Conservation (phyloP, 2,888 invertebrate genomes). For the Amblyteles armatorius region DNA sequence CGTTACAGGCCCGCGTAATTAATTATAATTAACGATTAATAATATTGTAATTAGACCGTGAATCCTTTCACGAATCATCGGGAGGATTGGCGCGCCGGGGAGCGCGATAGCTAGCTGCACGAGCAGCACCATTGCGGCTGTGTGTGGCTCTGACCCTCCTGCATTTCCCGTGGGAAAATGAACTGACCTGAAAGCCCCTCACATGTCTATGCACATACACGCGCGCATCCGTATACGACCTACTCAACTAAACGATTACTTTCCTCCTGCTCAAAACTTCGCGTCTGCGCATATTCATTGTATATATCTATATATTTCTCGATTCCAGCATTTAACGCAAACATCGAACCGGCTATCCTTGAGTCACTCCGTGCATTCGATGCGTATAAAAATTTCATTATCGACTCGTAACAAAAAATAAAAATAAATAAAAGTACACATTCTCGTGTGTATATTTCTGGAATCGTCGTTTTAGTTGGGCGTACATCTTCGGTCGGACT, state of each 20-base stretch:
- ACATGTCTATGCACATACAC: conserved; percentile 12
- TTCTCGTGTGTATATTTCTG: not conserved
- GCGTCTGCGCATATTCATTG: not conserved
- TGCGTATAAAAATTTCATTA: conserved; percentile 6
- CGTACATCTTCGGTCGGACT: conserved; percentile 6
- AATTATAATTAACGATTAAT: conserved; percentile 84
- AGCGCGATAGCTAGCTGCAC: conserved; percentile 11
- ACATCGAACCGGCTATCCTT: not conserved
- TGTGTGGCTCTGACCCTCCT: conserved; percentile 43
- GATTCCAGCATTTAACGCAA: not conserved
- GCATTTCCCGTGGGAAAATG: conserved; percentile 64
- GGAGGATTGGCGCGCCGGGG: conserved; percentile 14
- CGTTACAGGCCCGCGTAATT: conserved; percentile 71
- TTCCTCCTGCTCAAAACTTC: conserved; percentile 40
- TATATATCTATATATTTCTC: conserved; percentile 15
- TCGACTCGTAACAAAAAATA: conserved; percentile 5
- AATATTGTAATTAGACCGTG: conserved; percentile 76
- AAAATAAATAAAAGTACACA: too few species aligned
- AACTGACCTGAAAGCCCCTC: conserved; percentile 50
- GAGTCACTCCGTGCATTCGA: not conserved
- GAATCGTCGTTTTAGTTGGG: not conserved
- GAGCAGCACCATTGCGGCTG: conserved; percentile 24
- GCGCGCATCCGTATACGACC: conserved; percentile 34
- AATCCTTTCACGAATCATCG: conserved; percentile 66
- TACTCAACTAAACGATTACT: conserved; percentile 38